These are phyloP conservation scores for Scaptomyza graminum DNA, from an alignment of 1,140 invertebrate species.

Conservation along the genomic window DNA sequence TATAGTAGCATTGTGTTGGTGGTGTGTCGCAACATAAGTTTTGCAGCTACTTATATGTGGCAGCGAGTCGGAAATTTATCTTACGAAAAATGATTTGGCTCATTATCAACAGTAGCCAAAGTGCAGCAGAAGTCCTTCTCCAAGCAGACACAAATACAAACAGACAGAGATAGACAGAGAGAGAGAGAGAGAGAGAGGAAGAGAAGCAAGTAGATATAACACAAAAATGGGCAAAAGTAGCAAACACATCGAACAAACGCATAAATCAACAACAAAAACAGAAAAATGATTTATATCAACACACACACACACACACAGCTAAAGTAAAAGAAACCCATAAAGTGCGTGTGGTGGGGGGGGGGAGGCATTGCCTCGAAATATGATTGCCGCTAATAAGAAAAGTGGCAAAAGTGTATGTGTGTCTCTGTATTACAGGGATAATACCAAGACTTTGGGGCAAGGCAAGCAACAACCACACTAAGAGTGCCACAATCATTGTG, in stretches of 20 bases:
- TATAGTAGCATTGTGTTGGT: conserved; percentile 16
- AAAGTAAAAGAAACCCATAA: conserved; percentile 2
- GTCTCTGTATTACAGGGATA: conserved; percentile 37
- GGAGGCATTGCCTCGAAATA: conserved; percentile 32
- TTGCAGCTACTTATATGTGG: conserved; percentile 74
- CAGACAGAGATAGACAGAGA: conserved; percentile 16
- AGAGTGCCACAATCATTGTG: conserved; percentile 52
- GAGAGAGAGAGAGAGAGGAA: conserved; percentile 4
- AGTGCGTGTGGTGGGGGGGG: background rate
- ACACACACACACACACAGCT: conserved; percentile 9
- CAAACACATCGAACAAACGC: conserved; percentile 74
- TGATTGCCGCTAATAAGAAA: conserved; percentile 80
- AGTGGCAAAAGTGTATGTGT: conserved; percentile 47
- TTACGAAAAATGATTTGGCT: conserved; percentile 81
- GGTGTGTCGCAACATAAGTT: conserved; percentile 71
- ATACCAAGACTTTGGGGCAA: conserved; percentile 13
- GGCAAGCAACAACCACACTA: conserved; percentile 6
- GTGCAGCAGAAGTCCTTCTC: conserved; percentile 47
- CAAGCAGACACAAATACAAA: conserved; percentile 9
- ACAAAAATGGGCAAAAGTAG: conserved; percentile 23
- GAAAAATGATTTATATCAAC: conserved; percentile 79
- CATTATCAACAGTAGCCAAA: conserved; percentile 79
- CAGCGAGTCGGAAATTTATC: conserved; percentile 67
- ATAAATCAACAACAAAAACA: conserved; percentile 83
- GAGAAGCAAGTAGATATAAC: too few species aligned